These are phyloP conservation scores for Sphinx pinastri DNA, from an alignment of 2,888 invertebrate species.

Conservation along the genomic window DNA sequence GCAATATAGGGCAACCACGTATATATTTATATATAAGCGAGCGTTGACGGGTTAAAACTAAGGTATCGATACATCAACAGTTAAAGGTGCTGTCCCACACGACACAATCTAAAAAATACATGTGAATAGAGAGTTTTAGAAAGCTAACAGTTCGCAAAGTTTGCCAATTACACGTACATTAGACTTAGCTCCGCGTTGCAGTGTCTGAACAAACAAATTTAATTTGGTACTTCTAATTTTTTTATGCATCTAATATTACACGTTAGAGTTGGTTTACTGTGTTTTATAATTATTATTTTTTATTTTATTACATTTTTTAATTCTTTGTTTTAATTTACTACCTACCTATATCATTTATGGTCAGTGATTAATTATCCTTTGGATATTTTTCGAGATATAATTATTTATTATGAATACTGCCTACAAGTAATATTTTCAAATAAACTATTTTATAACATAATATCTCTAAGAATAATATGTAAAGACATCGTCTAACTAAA, in stretches of 20 bases:
- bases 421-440: too few species aligned
- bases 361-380: too few species aligned
- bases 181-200: constrained; percentile 33
- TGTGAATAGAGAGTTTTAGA: neutral
- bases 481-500: too few species aligned
- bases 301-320: neutral
- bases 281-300: neutral
- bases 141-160: constrained; percentile 2
- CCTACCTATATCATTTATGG: neutral
- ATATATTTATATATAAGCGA: too few species aligned
- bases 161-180: constrained; percentile 27
- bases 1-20: too few species aligned
- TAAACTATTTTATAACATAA: too few species aligned
- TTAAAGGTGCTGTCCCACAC: constrained; percentile 57
- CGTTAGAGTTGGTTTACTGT: too few species aligned
- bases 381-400: too few species aligned
- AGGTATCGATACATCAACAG: neutral
- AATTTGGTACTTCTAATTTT: constrained; percentile 12
- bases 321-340: neutral
- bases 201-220: constrained; percentile 40
- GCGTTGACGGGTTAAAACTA: too few species aligned
- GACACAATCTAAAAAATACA: constrained; percentile 41
- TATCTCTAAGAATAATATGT: too few species aligned
- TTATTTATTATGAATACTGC: too few species aligned
- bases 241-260: neutral